A percentile compares a stretch with the other conserved stretches of the same genome.
Conservation (phyloP, 2,888 invertebrate species). For the Phyto melanocephala region DNA sequence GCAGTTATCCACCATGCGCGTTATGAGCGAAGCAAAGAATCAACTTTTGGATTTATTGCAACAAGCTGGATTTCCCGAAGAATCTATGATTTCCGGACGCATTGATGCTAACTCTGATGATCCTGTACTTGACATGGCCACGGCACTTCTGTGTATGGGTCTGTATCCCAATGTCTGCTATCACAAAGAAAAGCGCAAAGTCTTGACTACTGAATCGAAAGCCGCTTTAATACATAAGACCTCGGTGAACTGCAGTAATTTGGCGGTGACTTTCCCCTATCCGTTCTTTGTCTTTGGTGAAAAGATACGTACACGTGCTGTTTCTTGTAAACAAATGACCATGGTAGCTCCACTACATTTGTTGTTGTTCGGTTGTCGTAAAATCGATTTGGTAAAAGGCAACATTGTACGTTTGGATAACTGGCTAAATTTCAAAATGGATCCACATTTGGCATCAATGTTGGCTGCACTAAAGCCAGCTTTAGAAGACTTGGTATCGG, state of each 20-base stretch:
- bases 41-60: conserved; percentile 85
- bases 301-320: conserved; percentile 96
- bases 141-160: conserved; percentile 92
- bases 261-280: conserved; percentile 90
- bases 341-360: conserved; percentile 97
- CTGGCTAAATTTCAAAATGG: conserved; percentile 95
- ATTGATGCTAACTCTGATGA: conserved; percentile 89
- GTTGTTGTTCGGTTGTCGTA: conserved; percentile 93
- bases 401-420: conserved; percentile 92
- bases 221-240: conserved; percentile 97
- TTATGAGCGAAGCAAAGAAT: conserved; percentile 94
- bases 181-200: conserved; percentile 96
- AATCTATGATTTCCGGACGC: conserved; percentile 86
- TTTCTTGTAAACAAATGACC: conserved; percentile 97
- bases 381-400: conserved; percentile 80
- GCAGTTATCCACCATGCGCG: conserved; percentile 91
- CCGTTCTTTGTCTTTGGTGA: conserved; percentile 99
- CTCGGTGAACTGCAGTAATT: conserved; percentile 94
- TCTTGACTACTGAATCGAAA: conserved; percentile 96
- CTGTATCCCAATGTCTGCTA: conserved; percentile 98
- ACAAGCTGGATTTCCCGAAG: conserved; percentile 93
- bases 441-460: conserved; percentile 87
- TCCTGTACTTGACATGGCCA: conserved; percentile 88
- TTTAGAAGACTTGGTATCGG: conserved; percentile 90
- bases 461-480: conserved; percentile 93